Evolutionary conservation across 2,113 vertebrate genomes (phyloP), one percentile per base, ranked within the genome.

Genomic region (Prolemur simus): DNA sequence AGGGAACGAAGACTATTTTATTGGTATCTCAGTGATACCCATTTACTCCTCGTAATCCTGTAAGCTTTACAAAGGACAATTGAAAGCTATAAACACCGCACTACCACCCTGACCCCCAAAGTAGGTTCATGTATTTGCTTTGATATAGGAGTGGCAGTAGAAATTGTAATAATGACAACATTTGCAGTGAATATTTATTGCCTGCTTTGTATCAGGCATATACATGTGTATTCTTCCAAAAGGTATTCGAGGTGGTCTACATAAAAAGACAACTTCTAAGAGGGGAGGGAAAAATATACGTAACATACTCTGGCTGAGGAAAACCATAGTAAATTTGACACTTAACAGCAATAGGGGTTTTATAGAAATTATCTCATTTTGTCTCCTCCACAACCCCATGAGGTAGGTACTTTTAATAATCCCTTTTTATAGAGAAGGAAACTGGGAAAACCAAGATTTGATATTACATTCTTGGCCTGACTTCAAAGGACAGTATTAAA

Each of bases 291-390:
- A 29, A 80, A 21, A 52, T 21, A 47, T 34, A 56, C 8, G 18
- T 11, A 8, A 7, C 7, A 87, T 4, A 73, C 15, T 2, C 15
- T 63, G 4, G 21, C 58, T 81, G 17, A 83, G 27, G 42, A 74
- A 76, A 78, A 83, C 27, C n/a, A 4, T 10, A 77, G 45, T 25
- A 68, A 60, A 87, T 58, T 83, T 23, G 77, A 84, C 29, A 60
- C 54, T 56, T 25, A 63, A 63, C 1, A 18, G 52, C 3, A 34
- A 4, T 11, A 60, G 64, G 49, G 58, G 17, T 52, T 88, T 96
- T 64, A 77, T 3, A 95, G 60, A 66, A 74, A 63, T 91, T 47
- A 85, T 94, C 15, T 68, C 69, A 78, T 82, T 82, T 91, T 85
- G 56, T 91, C 14, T 17, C 89, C 25, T 73, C 47, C 7, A 52